Evolutionary conservation across 2,113 vertebrate species (phyloP).

Genomic region (Rallus limicola): DNA sequence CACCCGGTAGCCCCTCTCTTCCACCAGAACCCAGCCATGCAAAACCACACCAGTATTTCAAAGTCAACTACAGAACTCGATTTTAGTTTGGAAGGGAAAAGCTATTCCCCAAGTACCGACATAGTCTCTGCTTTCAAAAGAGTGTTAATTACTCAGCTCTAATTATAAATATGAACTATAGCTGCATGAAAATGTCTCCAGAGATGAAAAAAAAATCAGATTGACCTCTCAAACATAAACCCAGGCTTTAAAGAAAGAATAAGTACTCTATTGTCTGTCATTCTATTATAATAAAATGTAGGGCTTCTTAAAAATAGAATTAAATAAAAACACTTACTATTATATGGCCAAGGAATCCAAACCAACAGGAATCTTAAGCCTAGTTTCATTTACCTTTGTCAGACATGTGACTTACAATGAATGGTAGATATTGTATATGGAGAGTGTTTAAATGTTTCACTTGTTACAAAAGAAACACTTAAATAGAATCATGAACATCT

Average conservation of each 20-base stretch:
- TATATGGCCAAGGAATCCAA: neutral
- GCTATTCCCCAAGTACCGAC: neutral
- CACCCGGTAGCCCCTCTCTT: no score
- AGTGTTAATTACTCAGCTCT: neutral
- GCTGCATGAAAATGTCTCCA: neutral
- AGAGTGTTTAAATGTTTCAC: neutral
- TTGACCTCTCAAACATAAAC: neutral
- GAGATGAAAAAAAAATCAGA: neutral
- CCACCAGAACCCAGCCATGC: no score
- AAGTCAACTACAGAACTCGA: neutral
- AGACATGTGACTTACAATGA: neutral
- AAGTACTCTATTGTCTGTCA: neutral
- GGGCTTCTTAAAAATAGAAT: neutral
- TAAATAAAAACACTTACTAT: neutral
- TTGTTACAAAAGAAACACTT: neutral
- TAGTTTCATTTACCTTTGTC: neutral
- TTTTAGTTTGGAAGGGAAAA: neutral
- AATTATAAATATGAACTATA: neutral
- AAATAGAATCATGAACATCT: neutral
- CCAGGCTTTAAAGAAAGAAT: neutral
- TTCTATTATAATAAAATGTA: neutral
- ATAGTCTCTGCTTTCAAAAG: neutral
- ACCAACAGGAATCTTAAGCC: neutral
- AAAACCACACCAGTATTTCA: neutral
- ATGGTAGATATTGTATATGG: neutral